Base-by-base conservation (phyloP, 1,140 invertebrate species). In the Diachasma alloeum region DNA sequence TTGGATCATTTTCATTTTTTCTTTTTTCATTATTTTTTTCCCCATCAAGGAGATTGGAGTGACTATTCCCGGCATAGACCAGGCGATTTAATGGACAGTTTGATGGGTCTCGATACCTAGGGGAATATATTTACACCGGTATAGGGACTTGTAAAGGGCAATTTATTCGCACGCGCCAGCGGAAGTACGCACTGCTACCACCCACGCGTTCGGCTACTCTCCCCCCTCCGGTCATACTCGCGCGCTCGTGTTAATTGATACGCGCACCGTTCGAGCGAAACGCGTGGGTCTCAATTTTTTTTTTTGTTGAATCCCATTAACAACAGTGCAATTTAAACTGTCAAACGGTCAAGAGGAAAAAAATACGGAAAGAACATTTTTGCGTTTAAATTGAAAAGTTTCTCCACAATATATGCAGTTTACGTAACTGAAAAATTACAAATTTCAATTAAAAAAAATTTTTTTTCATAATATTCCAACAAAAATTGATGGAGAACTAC, bases 111-210 rank as follows among this genome's bases (percentile, higher is more conserved):
- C 26, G 24, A 68, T 39, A 37, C 13, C 11, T 5, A 15, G 46
- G 24, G 46, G 24, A 36, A 72, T 72, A 48, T 15, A 26, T 48
- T 26, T 72, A 72, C n/a, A 53, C 13, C 15, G 53, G 46, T 31
- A 36, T 72, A 72, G 22, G 22, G 74, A 31, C 19, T 72, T 48
- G 70, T 72, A 75, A 68, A 75, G 63, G 63, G 74, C 42, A 75
- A 75, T 75, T 68, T 75, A 75, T 75, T 69, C 74, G 63, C 74
- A 75, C 74, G 74, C 44, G 74, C 66, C 74, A 48, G 66, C 74
- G 74, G 74, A 75, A 75, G 74, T 66, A 75, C 74, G 74, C 74
- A 75, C 63, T 74, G 22, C 74, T 69, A 75, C 74, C 66, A 22
- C 39, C 42, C 66, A 63, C 63, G 72, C 53, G 48, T 72, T 72